phyloP scores from a whole-genome alignment of 2,797 vertebrate species.

The Etheostoma perlongum region DNA sequence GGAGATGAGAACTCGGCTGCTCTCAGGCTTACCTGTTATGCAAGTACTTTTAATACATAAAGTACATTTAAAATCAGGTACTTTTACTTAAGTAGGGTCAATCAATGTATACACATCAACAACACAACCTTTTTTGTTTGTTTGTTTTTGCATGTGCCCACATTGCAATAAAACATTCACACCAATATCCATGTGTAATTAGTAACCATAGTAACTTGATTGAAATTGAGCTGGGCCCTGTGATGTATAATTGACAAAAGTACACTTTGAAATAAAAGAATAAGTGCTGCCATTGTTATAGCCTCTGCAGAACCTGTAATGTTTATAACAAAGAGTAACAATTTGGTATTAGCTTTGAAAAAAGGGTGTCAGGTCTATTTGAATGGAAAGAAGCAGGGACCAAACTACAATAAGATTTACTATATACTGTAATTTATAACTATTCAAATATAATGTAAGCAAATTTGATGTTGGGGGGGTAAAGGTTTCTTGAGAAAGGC shows the following conservation, averaged over 20 bases:
- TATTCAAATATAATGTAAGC: too few species aligned
- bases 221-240: constrained; percentile 33
- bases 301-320: constrained; percentile 3
- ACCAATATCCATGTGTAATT: constrained; percentile 21
- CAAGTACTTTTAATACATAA: too few species aligned
- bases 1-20: too few species aligned
- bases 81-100: background rate
- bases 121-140: background rate
- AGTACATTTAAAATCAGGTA: too few species aligned
- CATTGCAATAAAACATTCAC: constrained; percentile 23
- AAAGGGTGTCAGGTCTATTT: constrained; percentile 19
- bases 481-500: too few species aligned
- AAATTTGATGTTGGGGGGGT: too few species aligned
- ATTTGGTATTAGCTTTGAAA: constrained; percentile 31
- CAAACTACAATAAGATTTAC: too few species aligned
- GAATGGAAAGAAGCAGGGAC: background rate
- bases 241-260: constrained; percentile 24
- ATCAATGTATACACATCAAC: constrained; percentile 8
- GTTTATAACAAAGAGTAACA: constrained; percentile 33
- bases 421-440: too few species aligned
- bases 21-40: too few species aligned
- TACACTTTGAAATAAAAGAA: constrained; percentile 41
- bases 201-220: constrained; percentile 12
- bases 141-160: constrained; percentile 12
- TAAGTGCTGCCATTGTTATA: constrained; percentile 23